Evolutionary conservation across 2,113 vertebrate species (phyloP).

Genomic region (Paralichthys olivaceus): DNA sequence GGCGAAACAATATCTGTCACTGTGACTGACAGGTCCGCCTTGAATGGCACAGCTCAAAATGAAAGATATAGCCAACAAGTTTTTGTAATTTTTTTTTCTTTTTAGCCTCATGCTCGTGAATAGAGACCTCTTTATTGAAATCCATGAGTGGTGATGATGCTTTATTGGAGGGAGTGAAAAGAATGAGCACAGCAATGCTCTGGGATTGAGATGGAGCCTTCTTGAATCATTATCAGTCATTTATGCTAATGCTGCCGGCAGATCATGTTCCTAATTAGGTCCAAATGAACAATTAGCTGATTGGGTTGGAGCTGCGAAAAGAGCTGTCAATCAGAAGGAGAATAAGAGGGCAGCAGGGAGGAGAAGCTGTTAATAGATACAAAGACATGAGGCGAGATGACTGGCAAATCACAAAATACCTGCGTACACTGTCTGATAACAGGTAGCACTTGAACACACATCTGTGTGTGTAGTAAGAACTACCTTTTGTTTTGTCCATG

Average conservation of each 20-base stretch:
- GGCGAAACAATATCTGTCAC: slow-evolving; percentile 75
- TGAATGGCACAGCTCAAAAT: slow-evolving; percentile 55
- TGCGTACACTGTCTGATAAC: not conserved
- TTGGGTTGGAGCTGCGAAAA: slow-evolving; percentile 59
- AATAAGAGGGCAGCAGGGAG: slow-evolving; percentile 22
- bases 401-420: slow-evolving; percentile 18
- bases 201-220: slow-evolving; percentile 46
- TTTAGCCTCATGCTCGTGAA: slow-evolving; percentile 37
- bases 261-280: slow-evolving; percentile 69
- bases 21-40: slow-evolving; percentile 61
- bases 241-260: slow-evolving; percentile 66
- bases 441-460: no score
- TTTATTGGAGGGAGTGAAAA: slow-evolving; percentile 49
- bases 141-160: slow-evolving; percentile 55
- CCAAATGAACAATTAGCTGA: slow-evolving; percentile 76
- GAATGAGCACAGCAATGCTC: slow-evolving; percentile 45
- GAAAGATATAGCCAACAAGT: slow-evolving; percentile 67
- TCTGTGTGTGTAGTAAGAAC: not conserved
- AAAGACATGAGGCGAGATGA: not conserved
- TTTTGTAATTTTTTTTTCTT: slow-evolving; percentile 27
- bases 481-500: no score
- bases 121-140: slow-evolving; percentile 55
- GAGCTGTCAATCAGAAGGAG: slow-evolving; percentile 58
- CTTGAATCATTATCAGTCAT: slow-evolving; percentile 50
- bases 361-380: slow-evolving; percentile 1